Conservation (phyloP, 2,888 invertebrate genomes). For the Octonoba sinensis region DNA sequence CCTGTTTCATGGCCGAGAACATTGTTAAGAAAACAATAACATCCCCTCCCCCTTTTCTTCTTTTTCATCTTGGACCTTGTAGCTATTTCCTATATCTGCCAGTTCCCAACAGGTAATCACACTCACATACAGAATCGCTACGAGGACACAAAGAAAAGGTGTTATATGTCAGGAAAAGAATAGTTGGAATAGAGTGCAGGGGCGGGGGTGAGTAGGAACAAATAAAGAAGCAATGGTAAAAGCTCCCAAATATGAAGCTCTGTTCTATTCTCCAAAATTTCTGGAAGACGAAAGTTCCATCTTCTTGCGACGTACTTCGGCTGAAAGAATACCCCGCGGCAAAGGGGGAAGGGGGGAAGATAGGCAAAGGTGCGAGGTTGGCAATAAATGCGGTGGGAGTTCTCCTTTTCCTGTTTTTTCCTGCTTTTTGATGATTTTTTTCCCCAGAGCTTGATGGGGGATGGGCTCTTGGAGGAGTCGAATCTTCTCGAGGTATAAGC, state of each 20-base stretch:
- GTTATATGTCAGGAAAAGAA: conserved; percentile 43
- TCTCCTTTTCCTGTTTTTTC: conserved; percentile 16
- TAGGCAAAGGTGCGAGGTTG: conserved; percentile 41
- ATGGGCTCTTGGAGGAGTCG: conserved; percentile 30
- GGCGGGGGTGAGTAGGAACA: neutral
- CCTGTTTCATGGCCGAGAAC: conserved; percentile 39
- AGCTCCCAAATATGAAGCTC: conserved; percentile 43
- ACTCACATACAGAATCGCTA: conserved; percentile 24
- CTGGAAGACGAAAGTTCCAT: conserved; percentile 43
- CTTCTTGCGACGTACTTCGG: conserved; percentile 43
- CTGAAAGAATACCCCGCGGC: conserved; percentile 44
- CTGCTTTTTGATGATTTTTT: conserved; percentile 29
- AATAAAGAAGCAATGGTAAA: conserved; percentile 11
- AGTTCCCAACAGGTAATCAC: conserved; percentile 54
- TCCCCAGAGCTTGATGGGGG: conserved; percentile 21
- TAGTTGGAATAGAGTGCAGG: conserved; percentile 18
- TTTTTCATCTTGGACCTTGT: conserved; percentile 33
- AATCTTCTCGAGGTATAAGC: conserved; percentile 31
- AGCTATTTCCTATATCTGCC: conserved; percentile 31
- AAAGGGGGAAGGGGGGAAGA: neutral
- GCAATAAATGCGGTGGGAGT: conserved; percentile 57
- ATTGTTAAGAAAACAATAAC: conserved; percentile 60
- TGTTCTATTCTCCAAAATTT: conserved; percentile 30
- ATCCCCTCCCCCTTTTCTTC: conserved; percentile 6
- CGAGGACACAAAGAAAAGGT: conserved; percentile 30